These are phyloP conservation scores for Sminthurides aquaticus DNA, from an alignment of 2,888 invertebrate genomes.

Conservation along the genomic window DNA sequence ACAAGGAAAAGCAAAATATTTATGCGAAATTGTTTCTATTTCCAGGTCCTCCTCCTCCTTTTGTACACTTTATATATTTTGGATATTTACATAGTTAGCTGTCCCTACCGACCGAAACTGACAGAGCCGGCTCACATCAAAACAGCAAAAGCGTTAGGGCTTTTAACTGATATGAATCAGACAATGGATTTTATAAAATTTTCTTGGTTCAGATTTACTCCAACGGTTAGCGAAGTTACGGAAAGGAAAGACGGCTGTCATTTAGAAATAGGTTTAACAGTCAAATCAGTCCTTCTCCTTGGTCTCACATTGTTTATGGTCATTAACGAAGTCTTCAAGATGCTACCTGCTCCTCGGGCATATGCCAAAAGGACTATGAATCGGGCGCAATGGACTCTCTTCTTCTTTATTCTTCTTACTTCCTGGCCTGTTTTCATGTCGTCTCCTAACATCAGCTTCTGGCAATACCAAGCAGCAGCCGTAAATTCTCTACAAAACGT, in stretches of 20 bases:
- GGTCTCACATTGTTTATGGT: conserved; percentile 38
- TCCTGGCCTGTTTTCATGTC: conserved; percentile 42
- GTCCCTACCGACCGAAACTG: conserved; percentile 41
- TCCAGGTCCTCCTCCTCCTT: conserved; percentile 34
- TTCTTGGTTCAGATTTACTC: conserved; percentile 40
- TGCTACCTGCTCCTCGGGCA: conserved; percentile 36
- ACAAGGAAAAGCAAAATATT: neutral
- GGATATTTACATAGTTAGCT: conserved; percentile 40
- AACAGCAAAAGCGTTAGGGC: conserved; percentile 36
- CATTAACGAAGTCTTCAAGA: conserved; percentile 40
- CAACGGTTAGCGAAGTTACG: conserved; percentile 21
- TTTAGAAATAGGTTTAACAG: conserved; percentile 41
- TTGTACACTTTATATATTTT: conserved; percentile 41
- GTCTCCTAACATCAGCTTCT: conserved; percentile 38
- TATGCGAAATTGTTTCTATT: no score
- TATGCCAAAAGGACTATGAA: conserved; percentile 39
- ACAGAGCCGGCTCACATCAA: conserved; percentile 35
- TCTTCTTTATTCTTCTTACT: conserved; percentile 39
- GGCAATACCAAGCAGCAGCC: conserved; percentile 42
- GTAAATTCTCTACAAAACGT: conserved; percentile 20
- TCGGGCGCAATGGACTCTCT: conserved; percentile 34
- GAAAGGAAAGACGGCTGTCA: conserved; percentile 29
- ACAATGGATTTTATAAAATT: conserved; percentile 41
- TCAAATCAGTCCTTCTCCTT: conserved; percentile 37
- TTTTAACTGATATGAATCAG: conserved; percentile 21